phyloP scores from a whole-genome alignment of 2,888 invertebrate genomes.

The Sphaerophoria rueppellii region DNA sequence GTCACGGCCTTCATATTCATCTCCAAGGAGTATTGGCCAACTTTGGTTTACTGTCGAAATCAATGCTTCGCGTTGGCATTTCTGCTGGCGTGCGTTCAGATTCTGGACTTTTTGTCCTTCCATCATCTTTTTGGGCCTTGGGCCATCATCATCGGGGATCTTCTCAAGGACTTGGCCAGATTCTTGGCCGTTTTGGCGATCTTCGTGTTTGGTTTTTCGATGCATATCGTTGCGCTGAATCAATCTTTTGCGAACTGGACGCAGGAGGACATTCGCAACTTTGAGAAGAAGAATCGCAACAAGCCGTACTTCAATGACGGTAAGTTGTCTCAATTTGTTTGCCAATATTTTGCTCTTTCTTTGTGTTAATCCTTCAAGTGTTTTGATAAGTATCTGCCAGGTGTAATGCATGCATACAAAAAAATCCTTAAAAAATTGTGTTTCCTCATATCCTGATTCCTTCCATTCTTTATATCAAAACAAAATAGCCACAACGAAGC shows the following conservation, averaged over 20 bases:
- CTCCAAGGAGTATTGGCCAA: slow-evolving; percentile 89
- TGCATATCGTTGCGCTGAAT: slow-evolving; percentile 97
- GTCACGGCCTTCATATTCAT: slow-evolving; percentile 90
- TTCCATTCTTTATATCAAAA: slow-evolving; percentile 50
- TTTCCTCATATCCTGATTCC: slow-evolving; percentile 60
- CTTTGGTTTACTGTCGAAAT: slow-evolving; percentile 96
- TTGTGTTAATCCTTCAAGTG: slow-evolving; percentile 69
- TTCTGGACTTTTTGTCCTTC: slow-evolving; percentile 98
- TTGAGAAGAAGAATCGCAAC: slow-evolving; percentile 84
- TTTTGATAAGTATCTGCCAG: slow-evolving; percentile 81
- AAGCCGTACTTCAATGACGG: slow-evolving; percentile 88
- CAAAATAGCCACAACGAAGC: slow-evolving; percentile 66
- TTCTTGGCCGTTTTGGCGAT: slow-evolving; percentile 98
- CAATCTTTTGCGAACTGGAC: slow-evolving; percentile 92
- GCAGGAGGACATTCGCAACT: slow-evolving; percentile 85
- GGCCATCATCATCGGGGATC: slow-evolving; percentile 99
- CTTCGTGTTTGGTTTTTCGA: slow-evolving; percentile 99
- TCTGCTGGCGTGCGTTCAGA: slow-evolving; percentile 97
- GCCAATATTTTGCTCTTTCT: slow-evolving; percentile 36
- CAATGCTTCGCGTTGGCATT: slow-evolving; percentile 98
- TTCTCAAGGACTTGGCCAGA: slow-evolving; percentile 96
- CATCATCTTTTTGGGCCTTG: slow-evolving; percentile 99
- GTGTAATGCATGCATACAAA: slow-evolving; percentile 68
- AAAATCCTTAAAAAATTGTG: slow-evolving; percentile 12
- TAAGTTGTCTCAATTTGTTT: slow-evolving; percentile 82